Percentiles rank a stretch among this genome's conserved stretches.
These are phyloP conservation scores for Leucoraja erinaceus DNA, from an alignment of 2,113 vertebrate species.

Conservation along the genomic window DNA sequence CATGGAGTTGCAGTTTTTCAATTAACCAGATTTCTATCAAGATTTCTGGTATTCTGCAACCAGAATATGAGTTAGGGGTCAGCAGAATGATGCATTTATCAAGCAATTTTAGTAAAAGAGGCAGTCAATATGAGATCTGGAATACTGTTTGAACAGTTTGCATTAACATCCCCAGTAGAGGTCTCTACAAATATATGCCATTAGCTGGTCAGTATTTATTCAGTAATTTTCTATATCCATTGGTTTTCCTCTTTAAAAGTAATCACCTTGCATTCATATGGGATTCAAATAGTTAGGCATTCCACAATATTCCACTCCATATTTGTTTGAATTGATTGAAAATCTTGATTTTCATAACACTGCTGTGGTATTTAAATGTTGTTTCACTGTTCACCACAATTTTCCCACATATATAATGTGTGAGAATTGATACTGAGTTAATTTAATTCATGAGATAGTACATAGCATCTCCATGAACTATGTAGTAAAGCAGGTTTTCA, in stretches of 20 bases:
- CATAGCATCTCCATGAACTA: neutral
- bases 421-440: neutral
- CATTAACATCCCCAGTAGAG: constrained; percentile 33
- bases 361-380: neutral
- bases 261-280: neutral
- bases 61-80: neutral
- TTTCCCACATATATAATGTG: neutral
- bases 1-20: neutral
- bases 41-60: too few relatives aligned
- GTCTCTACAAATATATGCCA: constrained; percentile 10
- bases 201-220: neutral
- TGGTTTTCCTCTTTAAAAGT: neutral
- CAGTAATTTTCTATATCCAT: neutral
- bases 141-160: neutral
- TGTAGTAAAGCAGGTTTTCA: neutral
- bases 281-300: neutral
- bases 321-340: neutral
- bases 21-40: neutral
- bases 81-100: neutral
- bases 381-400: neutral
- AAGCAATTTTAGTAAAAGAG: constrained; percentile 14
- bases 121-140: neutral
- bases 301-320: neutral
- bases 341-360: neutral
- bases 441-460: neutral